Percentiles rank a stretch among this genome's conserved stretches.
These are phyloP conservation scores for Megaleporinus macrocephalus DNA, from an alignment of 2,113 vertebrate genomes.

Conservation along the genomic window DNA sequence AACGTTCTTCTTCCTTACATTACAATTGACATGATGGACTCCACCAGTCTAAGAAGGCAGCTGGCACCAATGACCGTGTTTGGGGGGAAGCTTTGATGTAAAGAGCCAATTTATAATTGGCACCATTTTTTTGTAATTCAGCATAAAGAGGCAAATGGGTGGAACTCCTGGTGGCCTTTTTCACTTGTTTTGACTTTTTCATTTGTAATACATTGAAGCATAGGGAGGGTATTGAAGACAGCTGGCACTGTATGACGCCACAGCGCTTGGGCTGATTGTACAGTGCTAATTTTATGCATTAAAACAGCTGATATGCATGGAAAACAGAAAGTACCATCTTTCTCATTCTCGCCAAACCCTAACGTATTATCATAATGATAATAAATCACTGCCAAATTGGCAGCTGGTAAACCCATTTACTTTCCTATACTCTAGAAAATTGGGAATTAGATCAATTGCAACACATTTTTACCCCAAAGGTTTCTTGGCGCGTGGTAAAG, in stretches of 20 bases:
- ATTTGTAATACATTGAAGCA: not conserved
- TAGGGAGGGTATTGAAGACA: not conserved
- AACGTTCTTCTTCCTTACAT: too few species aligned
- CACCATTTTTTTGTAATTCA: too few species aligned
- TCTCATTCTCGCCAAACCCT: not conserved
- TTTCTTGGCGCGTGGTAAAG: constrained; percentile 33
- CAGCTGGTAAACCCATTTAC: constrained; percentile 30
- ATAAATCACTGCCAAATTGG: constrained; percentile 13
- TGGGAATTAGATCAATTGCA: not conserved
- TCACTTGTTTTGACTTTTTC: too few species aligned
- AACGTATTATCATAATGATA: constrained; percentile 17
- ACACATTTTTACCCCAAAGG: constrained; percentile 20
- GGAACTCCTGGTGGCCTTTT: too few species aligned
- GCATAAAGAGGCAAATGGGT: too few species aligned
- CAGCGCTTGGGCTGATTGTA: not conserved
- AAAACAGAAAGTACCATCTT: not conserved
- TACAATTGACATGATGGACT: too few species aligned
- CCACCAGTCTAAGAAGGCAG: too few species aligned
- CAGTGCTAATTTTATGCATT: not conserved
- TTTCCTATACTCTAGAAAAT: not conserved
- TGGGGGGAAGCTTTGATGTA: too few species aligned
- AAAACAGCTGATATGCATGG: not conserved
- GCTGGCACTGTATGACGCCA: not conserved
- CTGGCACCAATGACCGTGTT: too few species aligned
- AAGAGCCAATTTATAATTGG: too few species aligned